Base-by-base conservation (phyloP, 1,140 invertebrate species). In the Anthonomus grandis region DNA sequence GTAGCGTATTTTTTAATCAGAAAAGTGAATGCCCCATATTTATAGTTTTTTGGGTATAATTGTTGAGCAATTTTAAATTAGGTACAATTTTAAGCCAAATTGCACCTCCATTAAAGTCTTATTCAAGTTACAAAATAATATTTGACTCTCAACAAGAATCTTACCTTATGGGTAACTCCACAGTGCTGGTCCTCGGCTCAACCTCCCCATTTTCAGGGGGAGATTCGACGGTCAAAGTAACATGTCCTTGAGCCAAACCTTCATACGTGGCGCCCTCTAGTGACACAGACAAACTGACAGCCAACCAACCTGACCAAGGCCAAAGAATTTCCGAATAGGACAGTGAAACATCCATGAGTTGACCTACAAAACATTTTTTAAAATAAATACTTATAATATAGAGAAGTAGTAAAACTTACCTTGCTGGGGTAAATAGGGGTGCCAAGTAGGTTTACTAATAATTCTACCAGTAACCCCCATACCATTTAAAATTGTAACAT, bases 301-400 rank as follows among this genome's bases (percentile, higher is more conserved):
- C 91, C 49, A 98, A 74, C 86, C 91, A 97, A 0, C 95, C 95
- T 5, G 93, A 93, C 94, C 95, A 98, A 0, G 95, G 95, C 95
- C 95, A 98, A 13, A 98, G 75, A 25, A 89, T 79, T 55, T 86
- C 79, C n/a, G 89, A 91, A 75, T 89, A 83, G 12, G 86, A 82
- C 31, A 90, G 79, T 0, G 88, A 82, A 45, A 93, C 80, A 25
- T 91, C 80, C 19, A 90, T 75, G 72, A 38, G 24, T 17, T 57
- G 55, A 12, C 55, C 38, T 34, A 24, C 9, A 17, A 24, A 13
- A 36, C n/a, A 34, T 13, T 5, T 4, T 19, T 18, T 13, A 39
- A 9, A 19, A 18, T 10, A 3, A 23, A n/a, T 46, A 2, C 17
- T 24, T 2, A 41, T 13, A 3, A n/a, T 23, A 46, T 4, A 13